phyloP scores from a whole-genome alignment of 1,140 invertebrate species.

The Drosophila parvula region DNA sequence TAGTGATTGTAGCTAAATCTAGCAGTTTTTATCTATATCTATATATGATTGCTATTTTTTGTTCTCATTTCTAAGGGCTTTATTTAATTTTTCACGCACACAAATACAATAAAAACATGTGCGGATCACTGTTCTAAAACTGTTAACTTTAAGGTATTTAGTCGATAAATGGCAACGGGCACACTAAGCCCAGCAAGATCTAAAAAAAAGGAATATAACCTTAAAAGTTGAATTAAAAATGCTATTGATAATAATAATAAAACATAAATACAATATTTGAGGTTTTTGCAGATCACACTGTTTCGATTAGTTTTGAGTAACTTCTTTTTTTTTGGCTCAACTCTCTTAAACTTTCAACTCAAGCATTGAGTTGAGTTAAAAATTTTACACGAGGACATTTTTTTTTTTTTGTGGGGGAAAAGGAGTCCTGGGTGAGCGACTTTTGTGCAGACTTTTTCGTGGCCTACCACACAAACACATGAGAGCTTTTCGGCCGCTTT shows the following conservation, averaged over 20 bases:
- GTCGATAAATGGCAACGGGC: too few species aligned
- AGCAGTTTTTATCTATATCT: too few species aligned
- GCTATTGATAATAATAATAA: background rate
- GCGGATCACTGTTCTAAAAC: too few species aligned
- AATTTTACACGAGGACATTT: background rate
- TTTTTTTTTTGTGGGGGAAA: conserved; percentile 17
- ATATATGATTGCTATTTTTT: too few species aligned
- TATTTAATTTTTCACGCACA: too few species aligned
- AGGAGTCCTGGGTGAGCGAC: conserved; percentile 30
- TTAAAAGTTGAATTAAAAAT: background rate
- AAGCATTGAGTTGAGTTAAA: background rate
- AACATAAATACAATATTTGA: background rate
- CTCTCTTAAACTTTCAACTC: background rate
- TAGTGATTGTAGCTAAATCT: too few species aligned
- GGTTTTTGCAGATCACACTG: background rate
- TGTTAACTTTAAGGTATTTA: too few species aligned
- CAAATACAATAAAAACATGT: too few species aligned
- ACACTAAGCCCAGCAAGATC: background rate
- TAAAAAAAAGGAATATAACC: background rate
- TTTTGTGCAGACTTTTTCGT: conserved; percentile 74
- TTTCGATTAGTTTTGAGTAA: background rate
- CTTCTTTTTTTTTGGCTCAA: background rate
- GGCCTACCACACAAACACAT: conserved; percentile 41
- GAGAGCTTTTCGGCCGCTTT: conserved; percentile 17
- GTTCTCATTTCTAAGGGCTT: too few species aligned